phyloP scores from a whole-genome alignment of 2,113 vertebrate genomes.

The Monopterus albus region DNA sequence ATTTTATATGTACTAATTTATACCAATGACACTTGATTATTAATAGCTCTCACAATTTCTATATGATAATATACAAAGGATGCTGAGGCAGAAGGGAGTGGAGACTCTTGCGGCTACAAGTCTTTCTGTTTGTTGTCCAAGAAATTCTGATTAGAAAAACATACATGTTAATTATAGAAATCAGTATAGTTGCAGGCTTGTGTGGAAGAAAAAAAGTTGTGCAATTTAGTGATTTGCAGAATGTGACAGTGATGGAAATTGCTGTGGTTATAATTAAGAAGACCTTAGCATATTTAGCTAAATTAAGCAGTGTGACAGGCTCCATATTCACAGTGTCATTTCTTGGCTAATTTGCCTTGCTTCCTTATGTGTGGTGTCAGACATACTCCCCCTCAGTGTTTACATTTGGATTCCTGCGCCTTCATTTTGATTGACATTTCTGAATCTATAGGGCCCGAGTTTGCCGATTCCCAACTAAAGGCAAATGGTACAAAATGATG shows the following conservation, averaged over 20 bases:
- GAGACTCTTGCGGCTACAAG: background rate
- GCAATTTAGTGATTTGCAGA: constrained; percentile 67
- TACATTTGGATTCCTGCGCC: constrained; percentile 31
- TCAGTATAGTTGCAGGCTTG: constrained; percentile 57
- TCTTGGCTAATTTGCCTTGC: constrained; percentile 38
- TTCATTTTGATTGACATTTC: constrained; percentile 52
- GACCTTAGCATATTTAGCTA: constrained; percentile 75
- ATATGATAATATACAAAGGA: background rate
- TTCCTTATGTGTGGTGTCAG: constrained; percentile 24
- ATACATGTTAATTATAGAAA: constrained; percentile 69
- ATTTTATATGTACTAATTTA: too few species aligned
- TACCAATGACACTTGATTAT: background rate
- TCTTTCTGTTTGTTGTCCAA: constrained; percentile 23
- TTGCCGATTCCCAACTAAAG: constrained; percentile 9
- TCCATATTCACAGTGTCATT: constrained; percentile 45
- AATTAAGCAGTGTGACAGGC: constrained; percentile 59
- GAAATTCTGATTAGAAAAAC: constrained; percentile 64
- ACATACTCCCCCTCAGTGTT: constrained; percentile 18
- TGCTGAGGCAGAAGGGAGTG: background rate
- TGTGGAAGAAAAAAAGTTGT: constrained; percentile 44
- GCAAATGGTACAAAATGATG: constrained; percentile 41
- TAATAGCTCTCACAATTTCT: too few species aligned
- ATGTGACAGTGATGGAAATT: constrained; percentile 53
- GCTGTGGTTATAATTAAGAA: constrained; percentile 63
- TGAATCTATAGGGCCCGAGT: constrained; percentile 12